These are phyloP conservation scores for Pangasianodon gigas DNA, from an alignment of 2,113 vertebrate species.

Conservation along the genomic window DNA sequence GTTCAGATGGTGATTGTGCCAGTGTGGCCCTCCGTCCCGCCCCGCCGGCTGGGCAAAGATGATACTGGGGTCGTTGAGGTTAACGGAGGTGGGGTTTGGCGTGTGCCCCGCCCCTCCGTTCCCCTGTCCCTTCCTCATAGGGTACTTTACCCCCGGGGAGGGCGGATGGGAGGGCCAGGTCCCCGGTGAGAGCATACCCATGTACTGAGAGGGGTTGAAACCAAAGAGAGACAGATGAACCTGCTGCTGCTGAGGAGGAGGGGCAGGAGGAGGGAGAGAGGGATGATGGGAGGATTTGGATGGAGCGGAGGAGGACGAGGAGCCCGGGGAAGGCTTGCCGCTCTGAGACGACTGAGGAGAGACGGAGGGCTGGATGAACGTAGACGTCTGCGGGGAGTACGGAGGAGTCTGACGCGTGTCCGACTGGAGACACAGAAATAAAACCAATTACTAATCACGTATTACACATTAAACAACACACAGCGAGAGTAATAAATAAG, in stretches of 20 bases:
- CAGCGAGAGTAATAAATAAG: slow-evolving; percentile 23
- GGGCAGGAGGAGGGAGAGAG: slow-evolving; percentile 26
- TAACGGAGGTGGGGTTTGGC: slow-evolving; percentile 78
- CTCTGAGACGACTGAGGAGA: slow-evolving; percentile 80
- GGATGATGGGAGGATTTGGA: slow-evolving; percentile 58
- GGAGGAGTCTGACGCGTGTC: slow-evolving; percentile 87
- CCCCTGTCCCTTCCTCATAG: slow-evolving; percentile 71
- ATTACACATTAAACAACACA: neutral
- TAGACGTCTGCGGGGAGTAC: slow-evolving; percentile 87
- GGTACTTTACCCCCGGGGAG: slow-evolving; percentile 77
- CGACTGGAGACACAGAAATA: slow-evolving; percentile 73
- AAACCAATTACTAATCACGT: neutral
- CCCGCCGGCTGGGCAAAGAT: slow-evolving; percentile 96
- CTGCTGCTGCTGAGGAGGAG: slow-evolving; percentile 67
- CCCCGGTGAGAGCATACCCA: slow-evolving; percentile 79
- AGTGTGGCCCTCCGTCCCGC: slow-evolving; percentile 86
- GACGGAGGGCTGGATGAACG: slow-evolving; percentile 80
- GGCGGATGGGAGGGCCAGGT: slow-evolving; percentile 91
- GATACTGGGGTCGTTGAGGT: slow-evolving; percentile 97
- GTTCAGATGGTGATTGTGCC: slow-evolving; percentile 86
- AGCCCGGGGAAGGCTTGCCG: slow-evolving; percentile 39
- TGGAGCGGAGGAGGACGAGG: slow-evolving; percentile 57
- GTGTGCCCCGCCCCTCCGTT: slow-evolving; percentile 67
- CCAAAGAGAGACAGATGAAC: slow-evolving; percentile 86
- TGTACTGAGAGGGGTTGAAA: slow-evolving; percentile 81